Evolutionary conservation across 2,797 vertebrate species (phyloP).

Genomic region (Microchirus variegatus): DNA sequence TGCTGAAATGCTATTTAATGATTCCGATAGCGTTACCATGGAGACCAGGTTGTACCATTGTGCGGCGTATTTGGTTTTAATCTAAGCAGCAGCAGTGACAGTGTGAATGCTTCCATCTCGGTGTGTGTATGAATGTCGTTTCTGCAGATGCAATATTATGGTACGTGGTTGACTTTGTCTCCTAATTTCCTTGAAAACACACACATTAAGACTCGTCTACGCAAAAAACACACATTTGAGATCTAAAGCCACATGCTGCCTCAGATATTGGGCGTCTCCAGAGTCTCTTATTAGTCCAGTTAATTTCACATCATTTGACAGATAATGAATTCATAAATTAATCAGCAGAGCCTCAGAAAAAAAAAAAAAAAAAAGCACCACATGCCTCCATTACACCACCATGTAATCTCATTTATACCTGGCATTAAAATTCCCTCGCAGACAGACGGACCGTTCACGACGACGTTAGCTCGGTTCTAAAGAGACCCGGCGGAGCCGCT

Average conservation of each 20-base stretch:
- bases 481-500: conserved; percentile 3
- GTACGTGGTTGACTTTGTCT: conserved; percentile 16
- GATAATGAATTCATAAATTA: conserved; percentile 65
- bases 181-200: conserved; percentile 3
- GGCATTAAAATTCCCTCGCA: conserved; percentile 38
- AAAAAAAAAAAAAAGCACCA: conserved; percentile 58
- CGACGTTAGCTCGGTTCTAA: conserved; percentile 14
- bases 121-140: conserved; percentile 29
- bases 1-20: conserved; percentile 10
- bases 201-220: conserved; percentile 25
- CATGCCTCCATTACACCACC: conserved; percentile 44
- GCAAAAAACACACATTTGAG: conserved; percentile 35
- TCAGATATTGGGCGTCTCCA: conserved; percentile 42
- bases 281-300: conserved; percentile 65
- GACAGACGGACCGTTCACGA: conserved; percentile 21
- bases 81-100: conserved; percentile 34
- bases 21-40: conserved; percentile 26
- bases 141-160: conserved; percentile 13
- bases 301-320: conserved; percentile 73
- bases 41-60: conserved; percentile 2
- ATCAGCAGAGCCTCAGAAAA: conserved; percentile 48
- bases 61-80: conserved; percentile 6
- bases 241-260: conserved; percentile 38
- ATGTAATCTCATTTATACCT: conserved; percentile 69
- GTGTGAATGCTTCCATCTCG: conserved; percentile 11